These are phyloP conservation scores for Anaspis maculata DNA, from an alignment of 2,888 invertebrate species.

Conservation along the genomic window DNA sequence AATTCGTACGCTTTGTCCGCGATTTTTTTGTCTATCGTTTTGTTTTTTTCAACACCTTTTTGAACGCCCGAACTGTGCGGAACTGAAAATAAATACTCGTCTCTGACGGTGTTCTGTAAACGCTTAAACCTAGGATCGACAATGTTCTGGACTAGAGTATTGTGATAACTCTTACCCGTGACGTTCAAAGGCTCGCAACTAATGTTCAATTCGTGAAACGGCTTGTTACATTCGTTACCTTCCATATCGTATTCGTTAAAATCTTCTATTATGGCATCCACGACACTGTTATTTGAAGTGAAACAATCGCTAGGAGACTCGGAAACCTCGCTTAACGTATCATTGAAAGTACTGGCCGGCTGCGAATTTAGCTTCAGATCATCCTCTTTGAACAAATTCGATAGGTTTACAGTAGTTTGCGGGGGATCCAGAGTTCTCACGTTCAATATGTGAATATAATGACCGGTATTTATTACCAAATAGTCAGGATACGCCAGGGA, in stretches of 20 bases:
- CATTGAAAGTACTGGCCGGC: slow-evolving; percentile 24
- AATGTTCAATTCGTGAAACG: slow-evolving; percentile 43
- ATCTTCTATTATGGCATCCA: slow-evolving; percentile 41
- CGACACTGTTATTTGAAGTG: slow-evolving; percentile 31
- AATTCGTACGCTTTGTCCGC: slow-evolving; percentile 78
- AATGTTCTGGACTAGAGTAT: slow-evolving; percentile 38
- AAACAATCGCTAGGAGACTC: slow-evolving; percentile 38
- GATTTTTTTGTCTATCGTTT: slow-evolving; percentile 42
- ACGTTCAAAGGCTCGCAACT: slow-evolving; percentile 43
- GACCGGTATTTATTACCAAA: slow-evolving; percentile 41
- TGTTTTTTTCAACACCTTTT: slow-evolving; percentile 26
- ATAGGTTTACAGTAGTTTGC: slow-evolving; percentile 17
- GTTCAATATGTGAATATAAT: slow-evolving; percentile 41
- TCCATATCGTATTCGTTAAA: slow-evolving; percentile 43
- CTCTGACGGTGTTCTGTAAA: slow-evolving; percentile 29
- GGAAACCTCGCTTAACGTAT: slow-evolving; percentile 37
- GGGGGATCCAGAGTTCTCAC: slow-evolving; percentile 33
- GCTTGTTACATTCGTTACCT: slow-evolving; percentile 39
- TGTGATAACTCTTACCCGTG: slow-evolving; percentile 42
- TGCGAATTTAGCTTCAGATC: slow-evolving; percentile 17
- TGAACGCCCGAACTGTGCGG: slow-evolving; percentile 30
- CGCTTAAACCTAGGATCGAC: slow-evolving; percentile 39
- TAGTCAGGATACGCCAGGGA: slow-evolving; percentile 40
- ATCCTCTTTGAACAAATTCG: slow-evolving; percentile 28
- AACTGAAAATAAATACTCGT: slow-evolving; percentile 37